These are phyloP conservation scores for Antheraea pernyi DNA, from an alignment of 1,140 invertebrate genomes.

Conservation along the genomic window DNA sequence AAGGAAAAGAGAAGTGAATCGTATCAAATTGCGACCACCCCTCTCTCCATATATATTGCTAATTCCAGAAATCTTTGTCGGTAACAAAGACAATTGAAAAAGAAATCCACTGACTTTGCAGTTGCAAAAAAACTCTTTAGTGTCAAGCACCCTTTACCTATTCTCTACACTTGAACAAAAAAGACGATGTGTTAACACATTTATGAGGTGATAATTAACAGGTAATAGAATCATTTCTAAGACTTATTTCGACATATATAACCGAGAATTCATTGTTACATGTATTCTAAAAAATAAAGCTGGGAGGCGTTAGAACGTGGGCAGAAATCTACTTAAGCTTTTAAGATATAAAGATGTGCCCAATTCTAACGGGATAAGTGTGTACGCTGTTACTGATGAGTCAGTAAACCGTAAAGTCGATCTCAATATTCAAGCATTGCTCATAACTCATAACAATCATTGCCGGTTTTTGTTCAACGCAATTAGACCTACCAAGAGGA, in stretches of 20 bases:
- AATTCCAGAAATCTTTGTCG: no score
- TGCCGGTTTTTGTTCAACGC: slow-evolving; percentile 58
- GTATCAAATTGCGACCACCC: no score
- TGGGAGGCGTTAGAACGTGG: not conserved
- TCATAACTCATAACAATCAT: slow-evolving; percentile 55
- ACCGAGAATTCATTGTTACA: no score
- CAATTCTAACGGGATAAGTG: not conserved
- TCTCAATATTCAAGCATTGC: slow-evolving; percentile 43
- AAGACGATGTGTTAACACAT: no score
- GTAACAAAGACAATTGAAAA: no score
- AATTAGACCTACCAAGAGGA: slow-evolving; percentile 50
- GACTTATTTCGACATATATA: not conserved
- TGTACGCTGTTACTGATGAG: slow-evolving; percentile 1
- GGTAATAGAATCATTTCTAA: not conserved
- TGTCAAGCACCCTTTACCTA: no score
- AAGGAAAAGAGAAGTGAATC: no score
- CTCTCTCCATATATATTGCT: no score
- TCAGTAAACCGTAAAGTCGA: slow-evolving; percentile 30
- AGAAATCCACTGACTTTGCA: no score
- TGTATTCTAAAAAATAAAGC: not conserved
- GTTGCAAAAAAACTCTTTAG: no score
- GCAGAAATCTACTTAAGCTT: not conserved
- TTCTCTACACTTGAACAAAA: no score
- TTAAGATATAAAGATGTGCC: not conserved
- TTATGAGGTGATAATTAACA: not conserved